Evolutionary conservation across 2,888 invertebrate genomes (phyloP).

Genomic region (Anaspis maculata): DNA sequence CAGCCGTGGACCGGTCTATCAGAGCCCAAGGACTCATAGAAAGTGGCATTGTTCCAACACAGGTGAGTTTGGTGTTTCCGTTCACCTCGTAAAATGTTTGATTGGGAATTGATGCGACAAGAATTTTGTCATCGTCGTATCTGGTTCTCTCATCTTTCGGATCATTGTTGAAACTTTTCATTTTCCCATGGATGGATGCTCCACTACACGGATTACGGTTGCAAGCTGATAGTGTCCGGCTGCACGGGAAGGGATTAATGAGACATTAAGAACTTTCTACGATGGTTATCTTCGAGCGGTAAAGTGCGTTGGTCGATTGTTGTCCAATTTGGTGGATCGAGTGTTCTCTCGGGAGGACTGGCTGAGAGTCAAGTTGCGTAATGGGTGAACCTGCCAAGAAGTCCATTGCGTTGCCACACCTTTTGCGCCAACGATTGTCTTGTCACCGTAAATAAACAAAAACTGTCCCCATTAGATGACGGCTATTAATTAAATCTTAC

Average conservation of each 20-base stretch:
- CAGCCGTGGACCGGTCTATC: no score
- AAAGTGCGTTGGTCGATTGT: constrained; percentile 24
- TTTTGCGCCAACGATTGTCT: constrained; percentile 25
- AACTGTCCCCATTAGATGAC: constrained; percentile 30
- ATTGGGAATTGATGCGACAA: no score
- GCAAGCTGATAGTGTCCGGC: no score
- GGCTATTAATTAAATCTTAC: constrained; percentile 27
- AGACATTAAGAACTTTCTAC: constrained; percentile 25
- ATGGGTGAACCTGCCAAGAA: constrained; percentile 19
- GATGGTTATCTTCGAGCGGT: constrained; percentile 16
- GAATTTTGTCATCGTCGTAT: no score
- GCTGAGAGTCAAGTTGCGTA: constrained; percentile 21
- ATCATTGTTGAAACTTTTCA: no score
- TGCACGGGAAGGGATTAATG: constrained; percentile 27
- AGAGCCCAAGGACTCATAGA: no score
- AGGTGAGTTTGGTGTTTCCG: no score
- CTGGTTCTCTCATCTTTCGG: no score
- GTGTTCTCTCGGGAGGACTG: constrained; percentile 15
- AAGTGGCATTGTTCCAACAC: no score
- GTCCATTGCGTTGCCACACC: constrained; percentile 20
- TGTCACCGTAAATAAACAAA: constrained; percentile 27
- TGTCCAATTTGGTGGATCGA: constrained; percentile 24
- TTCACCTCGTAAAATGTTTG: no score
- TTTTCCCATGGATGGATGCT: no score
- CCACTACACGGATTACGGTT: no score